Evolutionary conservation across 1,140 invertebrate genomes (phyloP).

Genomic region (Palaemon carinicauda): DNA sequence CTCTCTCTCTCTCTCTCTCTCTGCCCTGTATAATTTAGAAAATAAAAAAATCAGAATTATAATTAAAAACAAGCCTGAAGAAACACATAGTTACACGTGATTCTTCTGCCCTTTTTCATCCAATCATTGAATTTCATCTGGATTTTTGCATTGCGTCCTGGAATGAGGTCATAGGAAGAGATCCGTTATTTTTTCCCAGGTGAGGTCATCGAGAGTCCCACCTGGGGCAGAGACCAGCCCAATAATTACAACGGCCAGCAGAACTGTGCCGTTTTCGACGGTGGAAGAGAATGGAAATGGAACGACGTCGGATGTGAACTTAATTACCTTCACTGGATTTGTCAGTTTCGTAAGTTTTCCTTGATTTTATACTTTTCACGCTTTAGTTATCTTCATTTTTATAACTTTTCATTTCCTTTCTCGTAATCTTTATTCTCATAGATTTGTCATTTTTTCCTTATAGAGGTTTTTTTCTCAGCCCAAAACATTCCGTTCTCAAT

Average conservation of each 20-base stretch:
- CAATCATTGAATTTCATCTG: neutral
- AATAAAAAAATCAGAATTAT: no score
- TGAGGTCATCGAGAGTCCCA: conserved; percentile 77
- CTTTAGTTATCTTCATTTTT: neutral
- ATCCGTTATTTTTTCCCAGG: conserved; percentile 67
- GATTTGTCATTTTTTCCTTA: neutral
- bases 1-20: no score
- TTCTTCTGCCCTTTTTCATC: no score
- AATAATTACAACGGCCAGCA: conserved; percentile 96
- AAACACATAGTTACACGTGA: no score
- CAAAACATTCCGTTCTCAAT: no score
- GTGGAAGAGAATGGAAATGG: conserved; percentile 88
- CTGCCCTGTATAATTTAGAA: no score
- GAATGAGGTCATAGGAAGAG: neutral
- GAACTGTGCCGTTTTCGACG: conserved; percentile 91
- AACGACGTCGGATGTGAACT: conserved; percentile 94
- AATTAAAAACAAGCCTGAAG: no score
- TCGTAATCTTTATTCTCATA: neutral
- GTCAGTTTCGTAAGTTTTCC: conserved; percentile 76
- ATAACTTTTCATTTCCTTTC: neutral
- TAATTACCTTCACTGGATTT: conserved; percentile 91
- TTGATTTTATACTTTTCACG: no score
- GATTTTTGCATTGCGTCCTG: neutral
- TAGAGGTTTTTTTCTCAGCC: no score
- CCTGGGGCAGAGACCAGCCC: conserved; percentile 92